Evolutionary conservation across 2,113 vertebrate species (phyloP).

Genomic region (Nanger granti): DNA sequence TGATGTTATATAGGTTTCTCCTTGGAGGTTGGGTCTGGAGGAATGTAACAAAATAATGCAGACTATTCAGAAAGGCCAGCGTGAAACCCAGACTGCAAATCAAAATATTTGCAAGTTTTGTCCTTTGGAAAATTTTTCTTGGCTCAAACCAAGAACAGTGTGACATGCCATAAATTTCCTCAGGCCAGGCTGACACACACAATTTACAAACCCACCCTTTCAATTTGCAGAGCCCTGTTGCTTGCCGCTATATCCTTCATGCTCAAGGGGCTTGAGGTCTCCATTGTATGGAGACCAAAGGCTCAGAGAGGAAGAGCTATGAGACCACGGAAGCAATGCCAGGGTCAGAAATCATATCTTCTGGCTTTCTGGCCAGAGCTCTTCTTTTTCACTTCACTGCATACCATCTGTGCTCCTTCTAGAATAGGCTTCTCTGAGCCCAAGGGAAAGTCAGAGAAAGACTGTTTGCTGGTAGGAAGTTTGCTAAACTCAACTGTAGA

Average conservation of each 20-base stretch:
- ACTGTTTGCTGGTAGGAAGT: background rate
- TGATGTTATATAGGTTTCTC: background rate
- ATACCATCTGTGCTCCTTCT: background rate
- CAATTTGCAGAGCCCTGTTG: background rate
- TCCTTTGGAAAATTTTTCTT: constrained; percentile 12
- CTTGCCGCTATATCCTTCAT: background rate
- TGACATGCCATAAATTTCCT: background rate
- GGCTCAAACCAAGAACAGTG: background rate
- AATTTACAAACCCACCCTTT: background rate
- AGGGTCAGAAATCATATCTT: background rate
- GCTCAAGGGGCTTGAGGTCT: background rate
- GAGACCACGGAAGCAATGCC: background rate
- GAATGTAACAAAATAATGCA: background rate
- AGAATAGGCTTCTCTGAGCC: background rate
- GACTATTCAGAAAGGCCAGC: background rate
- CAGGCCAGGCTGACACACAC: background rate
- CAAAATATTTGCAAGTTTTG: background rate
- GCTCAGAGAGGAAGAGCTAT: background rate
- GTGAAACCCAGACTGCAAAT: background rate
- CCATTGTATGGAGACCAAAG: background rate
- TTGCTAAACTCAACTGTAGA: background rate
- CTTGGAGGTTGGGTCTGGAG: background rate
- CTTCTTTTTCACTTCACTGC: background rate
- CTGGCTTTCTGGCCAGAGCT: background rate
- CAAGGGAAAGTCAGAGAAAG: background rate